These are phyloP conservation scores for Venustaconcha ellipsiformis DNA, from an alignment of 1,140 invertebrate species.

Conservation along the genomic window DNA sequence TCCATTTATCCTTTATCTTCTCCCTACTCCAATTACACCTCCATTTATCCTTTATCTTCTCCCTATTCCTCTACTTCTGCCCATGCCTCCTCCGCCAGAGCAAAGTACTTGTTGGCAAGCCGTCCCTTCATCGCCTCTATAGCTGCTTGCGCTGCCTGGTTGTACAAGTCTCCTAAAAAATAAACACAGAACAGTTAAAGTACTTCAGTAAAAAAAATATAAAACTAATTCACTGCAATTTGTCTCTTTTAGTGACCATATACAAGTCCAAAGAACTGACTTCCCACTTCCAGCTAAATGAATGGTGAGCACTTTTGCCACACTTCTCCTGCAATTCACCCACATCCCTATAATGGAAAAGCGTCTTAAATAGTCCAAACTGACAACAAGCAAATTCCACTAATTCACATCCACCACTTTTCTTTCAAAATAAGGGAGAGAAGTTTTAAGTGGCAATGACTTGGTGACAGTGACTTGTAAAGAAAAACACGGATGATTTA, in stretches of 20 bases:
- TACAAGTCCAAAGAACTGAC: background rate
- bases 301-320: no score
- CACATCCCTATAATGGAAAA: no score
- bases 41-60: conserved; percentile 16
- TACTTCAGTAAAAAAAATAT: background rate
- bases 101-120: conserved; percentile 74
- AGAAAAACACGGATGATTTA: no score
- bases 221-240: background rate
- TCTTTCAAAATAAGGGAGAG: no score
- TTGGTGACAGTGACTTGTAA: no score
- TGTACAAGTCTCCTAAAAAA: conserved; percentile 71
- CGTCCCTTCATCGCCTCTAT: conserved; percentile 74
- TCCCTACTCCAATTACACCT: conserved; percentile 34
- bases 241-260: background rate
- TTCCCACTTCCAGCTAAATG: no score
- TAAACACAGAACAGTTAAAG: background rate
- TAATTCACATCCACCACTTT: no score
- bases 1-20: conserved; percentile 15
- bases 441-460: no score
- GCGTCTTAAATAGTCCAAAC: no score
- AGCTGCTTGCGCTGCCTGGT: conserved; percentile 72
- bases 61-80: conserved; percentile 56
- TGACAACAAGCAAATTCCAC: no score
- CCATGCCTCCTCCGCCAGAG: conserved; percentile 71
- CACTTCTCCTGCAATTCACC: no score